Conservation (phyloP, 1,140 invertebrate genomes). For the Leptinotarsa texana region DNA sequence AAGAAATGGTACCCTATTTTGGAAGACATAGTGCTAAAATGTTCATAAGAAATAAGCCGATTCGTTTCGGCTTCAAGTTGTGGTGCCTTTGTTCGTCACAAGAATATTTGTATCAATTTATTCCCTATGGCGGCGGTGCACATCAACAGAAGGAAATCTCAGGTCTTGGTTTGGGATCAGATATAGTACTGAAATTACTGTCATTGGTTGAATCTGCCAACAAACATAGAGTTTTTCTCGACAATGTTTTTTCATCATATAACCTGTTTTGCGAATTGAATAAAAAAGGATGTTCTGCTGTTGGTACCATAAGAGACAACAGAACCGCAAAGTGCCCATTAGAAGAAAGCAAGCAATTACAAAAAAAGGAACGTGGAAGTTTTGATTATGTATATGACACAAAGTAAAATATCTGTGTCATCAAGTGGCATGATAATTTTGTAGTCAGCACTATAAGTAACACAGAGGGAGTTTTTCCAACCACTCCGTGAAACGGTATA, state of each 20-base stretch:
- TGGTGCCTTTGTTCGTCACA: conserved; percentile 46
- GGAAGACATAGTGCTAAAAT: conserved; percentile 58
- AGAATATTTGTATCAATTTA: conserved; percentile 30
- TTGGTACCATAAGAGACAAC: conserved; percentile 30
- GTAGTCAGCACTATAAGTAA: conserved; percentile 17
- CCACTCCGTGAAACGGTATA: conserved; percentile 37
- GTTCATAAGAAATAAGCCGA: conserved; percentile 58
- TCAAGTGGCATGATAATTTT: conserved; percentile 31
- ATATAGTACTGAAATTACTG: conserved; percentile 26
- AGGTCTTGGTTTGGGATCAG: conserved; percentile 25
- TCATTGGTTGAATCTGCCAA: conserved; percentile 4
- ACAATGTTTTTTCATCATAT: conserved; percentile 2
- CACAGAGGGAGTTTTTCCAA: conserved; percentile 36
- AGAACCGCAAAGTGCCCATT: conserved; percentile 21
- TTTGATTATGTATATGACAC: conserved; percentile 10
- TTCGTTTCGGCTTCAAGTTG: conserved; percentile 58
- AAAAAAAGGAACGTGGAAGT: not conserved
- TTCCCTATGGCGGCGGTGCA: conserved; percentile 27
- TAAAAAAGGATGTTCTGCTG: conserved; percentile 28
- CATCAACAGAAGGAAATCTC: conserved; percentile 13
- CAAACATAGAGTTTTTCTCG: conserved; percentile 27
- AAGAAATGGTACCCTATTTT: conserved; percentile 60
- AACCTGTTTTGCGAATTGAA: conserved; percentile 31
- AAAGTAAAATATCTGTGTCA: conserved; percentile 35
- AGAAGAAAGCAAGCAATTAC: not conserved